Percentiles rank a stretch among this genome's conserved stretches.
Evolutionary conservation across 2,888 invertebrate species (phyloP).

Genomic region (Tiliacea aurago): DNA sequence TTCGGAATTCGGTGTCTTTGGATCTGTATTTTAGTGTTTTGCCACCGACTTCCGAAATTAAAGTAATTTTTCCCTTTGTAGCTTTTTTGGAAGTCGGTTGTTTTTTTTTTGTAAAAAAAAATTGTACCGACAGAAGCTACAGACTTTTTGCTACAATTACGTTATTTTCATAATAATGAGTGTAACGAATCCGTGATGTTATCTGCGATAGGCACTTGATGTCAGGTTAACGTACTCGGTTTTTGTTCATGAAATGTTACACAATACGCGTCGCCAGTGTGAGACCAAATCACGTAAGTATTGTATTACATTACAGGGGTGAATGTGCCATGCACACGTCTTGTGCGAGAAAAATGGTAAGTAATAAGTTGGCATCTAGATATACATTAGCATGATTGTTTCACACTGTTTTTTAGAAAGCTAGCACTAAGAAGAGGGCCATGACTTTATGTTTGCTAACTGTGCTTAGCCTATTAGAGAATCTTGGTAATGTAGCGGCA

Average conservation of each 20-base stretch:
- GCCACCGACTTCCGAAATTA: no score
- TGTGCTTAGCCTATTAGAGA: background rate
- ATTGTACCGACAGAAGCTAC: no score
- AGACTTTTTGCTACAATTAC: slow-evolving; percentile 28
- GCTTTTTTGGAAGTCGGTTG: no score
- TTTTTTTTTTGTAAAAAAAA: no score
- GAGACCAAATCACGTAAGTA: slow-evolving; percentile 54
- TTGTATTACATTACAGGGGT: slow-evolving; percentile 41
- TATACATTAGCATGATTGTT: background rate
- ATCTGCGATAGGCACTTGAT: slow-evolving; percentile 33
- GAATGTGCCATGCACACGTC: slow-evolving; percentile 39
- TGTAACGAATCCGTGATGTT: slow-evolving; percentile 43
- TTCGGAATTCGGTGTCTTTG: no score
- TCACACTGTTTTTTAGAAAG: background rate
- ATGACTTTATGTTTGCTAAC: background rate
- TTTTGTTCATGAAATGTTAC: slow-evolving; percentile 52
- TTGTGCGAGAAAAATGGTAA: slow-evolving; percentile 46
- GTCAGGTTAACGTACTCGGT: slow-evolving; percentile 57
- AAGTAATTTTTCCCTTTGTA: no score
- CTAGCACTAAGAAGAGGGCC: background rate
- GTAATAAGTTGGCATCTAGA: slow-evolving; percentile 14
- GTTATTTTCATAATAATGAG: slow-evolving; percentile 33
- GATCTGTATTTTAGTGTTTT: no score
- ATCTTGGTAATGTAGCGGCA: slow-evolving; percentile 13
- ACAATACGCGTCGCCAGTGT: slow-evolving; percentile 52